Percentiles rank a stretch among this genome's conserved stretches.
Conservation (phyloP, 2,797 vertebrate species). For the Labeo calbasu region DNA sequence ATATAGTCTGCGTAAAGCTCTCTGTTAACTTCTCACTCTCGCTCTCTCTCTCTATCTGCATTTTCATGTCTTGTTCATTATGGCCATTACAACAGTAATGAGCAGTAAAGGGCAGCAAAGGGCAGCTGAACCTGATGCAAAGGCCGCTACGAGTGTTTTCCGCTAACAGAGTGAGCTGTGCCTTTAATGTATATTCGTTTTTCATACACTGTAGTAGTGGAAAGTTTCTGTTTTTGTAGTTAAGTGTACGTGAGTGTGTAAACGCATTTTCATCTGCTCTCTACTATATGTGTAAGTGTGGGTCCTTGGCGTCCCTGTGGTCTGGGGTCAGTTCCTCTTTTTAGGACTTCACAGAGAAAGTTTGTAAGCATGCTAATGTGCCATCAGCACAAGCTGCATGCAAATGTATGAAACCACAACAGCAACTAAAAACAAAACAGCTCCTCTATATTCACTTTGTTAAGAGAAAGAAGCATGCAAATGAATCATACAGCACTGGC, state of each 20-base stretch:
- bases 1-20: neutral
- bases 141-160: neutral
- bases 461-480: constrained; percentile 25
- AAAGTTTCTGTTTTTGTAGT: neutral
- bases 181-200: constrained; percentile 3
- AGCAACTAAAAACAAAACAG: constrained; percentile 38
- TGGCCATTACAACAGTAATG: constrained; percentile 44
- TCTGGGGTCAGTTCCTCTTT: constrained; percentile 54
- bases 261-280: neutral
- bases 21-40: constrained; percentile 1
- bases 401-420: constrained; percentile 56
- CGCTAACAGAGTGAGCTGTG: neutral
- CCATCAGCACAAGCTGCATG: constrained; percentile 37
- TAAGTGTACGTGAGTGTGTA: neutral
- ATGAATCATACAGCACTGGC: neutral
- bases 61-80: constrained; percentile 38
- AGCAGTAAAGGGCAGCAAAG: constrained; percentile 38
- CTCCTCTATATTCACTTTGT: constrained; percentile 24
- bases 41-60: constrained; percentile 2
- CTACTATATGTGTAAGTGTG: neutral
- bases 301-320: constrained; percentile 41
- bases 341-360: constrained; percentile 20
- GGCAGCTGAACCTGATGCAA: neutral
- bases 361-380: constrained; percentile 42
- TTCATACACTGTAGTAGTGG: constrained; percentile 8